Evolutionary conservation across 1,140 invertebrate species (phyloP).

Genomic region (Scaptomyza pallida): DNA sequence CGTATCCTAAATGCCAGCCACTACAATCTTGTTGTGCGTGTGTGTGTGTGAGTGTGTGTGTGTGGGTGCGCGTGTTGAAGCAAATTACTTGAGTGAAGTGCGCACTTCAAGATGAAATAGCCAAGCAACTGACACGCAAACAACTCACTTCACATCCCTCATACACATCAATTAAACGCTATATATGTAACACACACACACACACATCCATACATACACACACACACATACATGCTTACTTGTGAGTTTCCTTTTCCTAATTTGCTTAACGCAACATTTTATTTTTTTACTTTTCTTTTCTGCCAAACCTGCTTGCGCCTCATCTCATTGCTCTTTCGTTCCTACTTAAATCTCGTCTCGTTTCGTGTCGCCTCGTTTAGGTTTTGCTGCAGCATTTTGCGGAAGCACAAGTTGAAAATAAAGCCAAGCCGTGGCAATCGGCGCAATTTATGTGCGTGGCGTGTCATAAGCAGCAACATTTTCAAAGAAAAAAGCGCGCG

Average conservation of each 20-base stretch:
- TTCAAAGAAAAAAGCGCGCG: constrained; percentile 32
- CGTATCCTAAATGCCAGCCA: constrained; percentile 58
- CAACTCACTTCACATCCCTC: constrained; percentile 45
- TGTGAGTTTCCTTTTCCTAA: constrained; percentile 57
- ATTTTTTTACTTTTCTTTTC: too few relatives aligned
- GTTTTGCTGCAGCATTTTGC: constrained; percentile 2
- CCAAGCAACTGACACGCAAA: constrained; percentile 66
- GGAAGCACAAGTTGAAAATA: constrained; percentile 23
- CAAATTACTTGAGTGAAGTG: constrained; percentile 75
- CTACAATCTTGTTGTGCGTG: constrained; percentile 1
- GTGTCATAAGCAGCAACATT: constrained; percentile 24
- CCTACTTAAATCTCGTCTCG: too few relatives aligned
- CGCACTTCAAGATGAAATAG: constrained; percentile 74
- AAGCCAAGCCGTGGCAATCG: constrained; percentile 5
- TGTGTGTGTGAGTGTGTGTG: constrained; percentile 5
- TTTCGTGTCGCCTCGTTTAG: neutral
- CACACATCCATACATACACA: neutral
- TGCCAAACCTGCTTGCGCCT: constrained; percentile 47
- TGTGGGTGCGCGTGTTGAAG: constrained; percentile 62
- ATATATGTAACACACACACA: neutral
- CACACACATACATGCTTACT: neutral
- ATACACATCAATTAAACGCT: constrained; percentile 48
- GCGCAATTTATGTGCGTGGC: constrained; percentile 19
- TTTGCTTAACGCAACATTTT: constrained; percentile 65
- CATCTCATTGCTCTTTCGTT: constrained; percentile 19